Percentiles rank a stretch among this genome's conserved stretches.
phyloP scores from a whole-genome alignment of 2,888 invertebrate genomes.

The Pyrgus malvae region DNA sequence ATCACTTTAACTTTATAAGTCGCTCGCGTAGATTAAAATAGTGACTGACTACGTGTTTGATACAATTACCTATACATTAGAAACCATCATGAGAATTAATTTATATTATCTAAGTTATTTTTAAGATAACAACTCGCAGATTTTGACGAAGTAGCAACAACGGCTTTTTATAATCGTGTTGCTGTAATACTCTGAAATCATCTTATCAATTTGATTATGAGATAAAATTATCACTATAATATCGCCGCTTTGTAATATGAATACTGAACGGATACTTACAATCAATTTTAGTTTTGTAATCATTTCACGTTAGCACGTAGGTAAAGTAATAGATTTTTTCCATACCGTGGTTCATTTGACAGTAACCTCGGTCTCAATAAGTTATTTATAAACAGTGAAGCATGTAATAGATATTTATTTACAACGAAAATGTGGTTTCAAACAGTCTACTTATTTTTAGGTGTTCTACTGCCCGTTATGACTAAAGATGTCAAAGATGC shows the following conservation, averaged over 20 bases:
- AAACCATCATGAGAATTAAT: too few species aligned
- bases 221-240: slow-evolving; percentile 11
- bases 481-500: slow-evolving; percentile 39
- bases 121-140: too few species aligned
- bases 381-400: slow-evolving; percentile 20
- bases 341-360: slow-evolving; percentile 1
- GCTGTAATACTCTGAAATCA: neutral
- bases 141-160: too few species aligned
- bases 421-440: slow-evolving; percentile 44
- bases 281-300: slow-evolving; percentile 15
- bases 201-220: neutral
- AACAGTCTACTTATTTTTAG: slow-evolving; percentile 9
- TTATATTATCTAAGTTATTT: too few species aligned
- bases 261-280: neutral
- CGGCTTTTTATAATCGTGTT: too few species aligned
- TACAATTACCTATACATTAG: too few species aligned
- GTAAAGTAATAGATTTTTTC: slow-evolving; percentile 10
- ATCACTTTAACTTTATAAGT: too few species aligned
- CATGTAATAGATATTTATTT: slow-evolving; percentile 20
- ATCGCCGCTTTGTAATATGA: neutral
- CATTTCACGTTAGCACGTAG: slow-evolving; percentile 6
- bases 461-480: slow-evolving; percentile 10
- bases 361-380: slow-evolving; percentile 20
- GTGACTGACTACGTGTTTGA: too few species aligned
- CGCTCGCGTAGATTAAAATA: too few species aligned